Conservation (phyloP, 64 coral and sea anemone genomes). For the Anthopleura sola region DNA sequence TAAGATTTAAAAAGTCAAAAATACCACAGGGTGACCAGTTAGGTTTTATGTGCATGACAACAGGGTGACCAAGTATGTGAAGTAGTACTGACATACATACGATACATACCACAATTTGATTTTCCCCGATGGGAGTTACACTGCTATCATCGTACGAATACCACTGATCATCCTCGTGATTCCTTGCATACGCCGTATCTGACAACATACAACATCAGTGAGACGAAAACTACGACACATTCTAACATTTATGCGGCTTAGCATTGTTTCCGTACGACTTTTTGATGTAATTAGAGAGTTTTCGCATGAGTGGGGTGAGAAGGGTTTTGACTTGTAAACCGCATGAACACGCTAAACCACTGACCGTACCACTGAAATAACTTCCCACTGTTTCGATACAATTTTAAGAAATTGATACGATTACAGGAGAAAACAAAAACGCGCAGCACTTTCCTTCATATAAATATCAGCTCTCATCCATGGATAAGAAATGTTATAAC, state of each 20-base stretch:
- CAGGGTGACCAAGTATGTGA: not conserved
- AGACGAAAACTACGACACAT: too few species aligned
- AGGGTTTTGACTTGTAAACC: too few species aligned
- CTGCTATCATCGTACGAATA: conserved; percentile 98
- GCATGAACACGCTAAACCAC: too few species aligned
- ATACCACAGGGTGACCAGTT: not conserved
- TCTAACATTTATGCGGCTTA: not conserved
- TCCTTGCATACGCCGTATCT: conserved; percentile 92
- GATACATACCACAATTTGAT: conserved; percentile 71
- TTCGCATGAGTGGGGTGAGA: too few species aligned
- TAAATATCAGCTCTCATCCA: too few species aligned
- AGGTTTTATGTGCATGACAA: not conserved
- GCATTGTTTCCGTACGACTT: too few species aligned
- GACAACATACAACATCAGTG: not conserved
- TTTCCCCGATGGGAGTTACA: conserved; percentile 63
- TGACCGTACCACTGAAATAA: not conserved
- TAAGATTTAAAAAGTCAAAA: not conserved
- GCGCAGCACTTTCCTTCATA: too few species aligned
- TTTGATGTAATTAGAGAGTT: too few species aligned
- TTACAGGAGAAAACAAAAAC: too few species aligned
- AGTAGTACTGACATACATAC: not conserved
- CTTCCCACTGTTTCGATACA: too few species aligned
- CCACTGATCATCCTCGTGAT: conserved; percentile 76
- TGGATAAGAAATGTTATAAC: too few species aligned
- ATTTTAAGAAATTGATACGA: too few species aligned